Evolutionary conservation across 2,113 vertebrate species (phyloP).

Genomic region (Myiagra hebetior): DNA sequence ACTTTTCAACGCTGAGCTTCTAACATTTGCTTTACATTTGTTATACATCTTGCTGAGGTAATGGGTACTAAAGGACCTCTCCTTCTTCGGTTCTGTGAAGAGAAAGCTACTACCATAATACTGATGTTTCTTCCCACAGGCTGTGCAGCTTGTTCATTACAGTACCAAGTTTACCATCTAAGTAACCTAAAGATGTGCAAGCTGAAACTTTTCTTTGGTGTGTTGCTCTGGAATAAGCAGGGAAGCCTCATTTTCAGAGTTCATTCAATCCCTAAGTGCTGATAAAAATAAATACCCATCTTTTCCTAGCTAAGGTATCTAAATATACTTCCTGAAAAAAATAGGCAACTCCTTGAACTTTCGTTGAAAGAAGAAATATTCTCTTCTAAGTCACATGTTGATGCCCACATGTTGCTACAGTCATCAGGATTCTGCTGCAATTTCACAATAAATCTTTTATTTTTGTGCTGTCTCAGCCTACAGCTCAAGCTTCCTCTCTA

Average conservation of each 20-base stretch:
- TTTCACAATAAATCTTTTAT: background rate
- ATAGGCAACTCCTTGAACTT: background rate
- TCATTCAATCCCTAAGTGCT: background rate
- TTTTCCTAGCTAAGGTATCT: background rate
- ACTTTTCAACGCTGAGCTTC: background rate
- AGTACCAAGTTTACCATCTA: background rate
- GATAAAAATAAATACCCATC: background rate
- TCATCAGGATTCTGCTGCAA: background rate
- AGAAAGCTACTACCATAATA: background rate
- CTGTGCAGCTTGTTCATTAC: background rate
- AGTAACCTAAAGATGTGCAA: background rate
- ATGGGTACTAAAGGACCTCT: background rate
- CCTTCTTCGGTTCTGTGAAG: background rate
- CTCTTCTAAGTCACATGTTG: background rate
- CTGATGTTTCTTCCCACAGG: background rate
- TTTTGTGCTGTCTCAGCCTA: background rate
- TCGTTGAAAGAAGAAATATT: background rate
- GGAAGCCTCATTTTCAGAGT: background rate
- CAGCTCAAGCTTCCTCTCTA: background rate
- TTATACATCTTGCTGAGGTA: background rate
- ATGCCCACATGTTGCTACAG: background rate
- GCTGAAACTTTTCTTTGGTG: background rate
- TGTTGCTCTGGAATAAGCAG: background rate
- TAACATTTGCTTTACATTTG: background rate
- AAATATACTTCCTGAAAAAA: background rate